A percentile compares a stretch with the other conserved stretches of the same genome.
These are phyloP conservation scores for Decapterus maruadsi DNA, from an alignment of 2,797 vertebrate species.

Conservation along the genomic window DNA sequence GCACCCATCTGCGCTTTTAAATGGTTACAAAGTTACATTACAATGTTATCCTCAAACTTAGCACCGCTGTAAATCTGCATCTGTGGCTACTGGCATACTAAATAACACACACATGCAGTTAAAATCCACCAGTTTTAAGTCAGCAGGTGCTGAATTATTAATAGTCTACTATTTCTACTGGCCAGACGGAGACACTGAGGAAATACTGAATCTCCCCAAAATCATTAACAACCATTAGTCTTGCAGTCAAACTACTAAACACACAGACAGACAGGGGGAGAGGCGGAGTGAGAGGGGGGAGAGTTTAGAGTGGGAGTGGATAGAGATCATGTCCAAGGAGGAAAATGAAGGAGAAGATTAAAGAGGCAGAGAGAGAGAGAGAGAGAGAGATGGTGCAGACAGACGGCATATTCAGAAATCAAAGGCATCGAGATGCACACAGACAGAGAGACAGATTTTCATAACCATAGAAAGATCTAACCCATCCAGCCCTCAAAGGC, in stretches of 20 bases:
- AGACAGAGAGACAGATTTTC: conserved; percentile 12
- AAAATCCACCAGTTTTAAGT: conserved; percentile 58
- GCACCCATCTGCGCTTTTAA: conserved; percentile 42
- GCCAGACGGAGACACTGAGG: conserved; percentile 51
- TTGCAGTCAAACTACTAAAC: conserved; percentile 43
- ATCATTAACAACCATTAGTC: conserved; percentile 64
- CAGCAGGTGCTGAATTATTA: conserved; percentile 69
- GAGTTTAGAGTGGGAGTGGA: conserved; percentile 5
- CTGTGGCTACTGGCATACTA: conserved; percentile 40
- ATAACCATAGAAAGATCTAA: conserved; percentile 23
- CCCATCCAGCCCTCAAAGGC: conserved; percentile 6
- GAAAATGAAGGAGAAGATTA: conserved; percentile 43
- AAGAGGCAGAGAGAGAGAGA: conserved; percentile 29
- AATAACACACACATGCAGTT: conserved; percentile 44
- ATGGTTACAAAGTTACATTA: conserved; percentile 42
- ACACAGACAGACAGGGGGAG: conserved; percentile 23
- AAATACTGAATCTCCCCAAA: conserved; percentile 53
- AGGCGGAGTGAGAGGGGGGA: not conserved
- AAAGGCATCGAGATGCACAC: conserved; percentile 20
- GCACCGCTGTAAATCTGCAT: conserved; percentile 46
- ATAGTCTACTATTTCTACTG: conserved; percentile 53
- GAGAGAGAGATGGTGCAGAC: conserved; percentile 12
- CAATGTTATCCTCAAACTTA: conserved; percentile 31
- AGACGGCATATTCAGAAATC: conserved; percentile 37
- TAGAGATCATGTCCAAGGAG: conserved; percentile 26